A percentile compares a stretch with the other conserved stretches of the same genome.
These are phyloP conservation scores for Euspilapteryx auroguttella DNA, from an alignment of 2,888 invertebrate species.

Conservation along the genomic window DNA sequence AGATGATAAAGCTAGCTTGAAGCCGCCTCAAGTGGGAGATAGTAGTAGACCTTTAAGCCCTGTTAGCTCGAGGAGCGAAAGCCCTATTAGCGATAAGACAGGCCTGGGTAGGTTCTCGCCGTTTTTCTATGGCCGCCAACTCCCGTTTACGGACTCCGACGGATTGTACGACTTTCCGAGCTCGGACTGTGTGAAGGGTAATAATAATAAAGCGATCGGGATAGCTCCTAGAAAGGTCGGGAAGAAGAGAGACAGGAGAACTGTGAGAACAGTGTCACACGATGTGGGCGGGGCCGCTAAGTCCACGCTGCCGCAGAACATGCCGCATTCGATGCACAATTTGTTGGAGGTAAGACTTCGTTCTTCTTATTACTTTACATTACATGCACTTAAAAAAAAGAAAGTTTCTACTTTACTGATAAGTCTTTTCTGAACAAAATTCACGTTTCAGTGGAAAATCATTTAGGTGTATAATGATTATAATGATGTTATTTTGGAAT, in stretches of 20 bases:
- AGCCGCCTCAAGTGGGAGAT: slow-evolving; percentile 50
- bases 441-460: no score
- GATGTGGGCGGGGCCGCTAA: slow-evolving; percentile 50
- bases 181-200: slow-evolving; percentile 66
- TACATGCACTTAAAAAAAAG: no score
- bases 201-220: slow-evolving; percentile 46
- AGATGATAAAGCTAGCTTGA: slow-evolving; percentile 44
- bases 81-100: slow-evolving; percentile 74
- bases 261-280: slow-evolving; percentile 49
- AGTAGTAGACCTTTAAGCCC: slow-evolving; percentile 67
- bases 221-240: slow-evolving; percentile 64
- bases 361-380: no score
- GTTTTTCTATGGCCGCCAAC: slow-evolving; percentile 69
- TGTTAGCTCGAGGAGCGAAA: slow-evolving; percentile 78
- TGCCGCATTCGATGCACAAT: slow-evolving; percentile 57
- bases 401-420: no score
- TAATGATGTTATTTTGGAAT: no score
- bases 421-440: no score
- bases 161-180: slow-evolving; percentile 80
- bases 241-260: slow-evolving; percentile 65
- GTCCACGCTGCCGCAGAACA: slow-evolving; percentile 54
- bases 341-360: slow-evolving; percentile 59
- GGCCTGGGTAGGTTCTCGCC: slow-evolving; percentile 70
- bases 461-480: no score
- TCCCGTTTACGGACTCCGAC: slow-evolving; percentile 79